Base-by-base conservation (phyloP, 1,140 invertebrate genomes). In the Aphis gossypii region DNA sequence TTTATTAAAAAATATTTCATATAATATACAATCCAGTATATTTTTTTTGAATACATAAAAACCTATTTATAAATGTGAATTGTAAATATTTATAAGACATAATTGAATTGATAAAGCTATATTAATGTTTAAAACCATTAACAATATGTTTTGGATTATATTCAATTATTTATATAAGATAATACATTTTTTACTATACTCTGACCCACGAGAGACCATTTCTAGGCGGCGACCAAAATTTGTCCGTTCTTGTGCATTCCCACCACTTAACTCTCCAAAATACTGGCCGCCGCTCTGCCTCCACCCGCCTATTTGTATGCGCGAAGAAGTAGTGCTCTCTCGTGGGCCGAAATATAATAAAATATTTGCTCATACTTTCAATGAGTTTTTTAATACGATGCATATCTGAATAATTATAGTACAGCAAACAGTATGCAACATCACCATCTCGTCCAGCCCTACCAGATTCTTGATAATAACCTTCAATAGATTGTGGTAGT, bases 391-490 rank as follows among this genome's bases (percentile, higher is more conserved):
- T 96, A 9, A 98, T 96, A 51, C 98, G 96, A 48, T 96, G 95
- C 94, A 98, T 97, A 95, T 99, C 99, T 4, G 95, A 94, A 94
- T 99, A 99, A 94, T 96, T 96, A 95, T 99, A 99, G 95, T 97
- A 99, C 0, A 99, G 95, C 94, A 99, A 96, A 95, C 99, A 99
- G 94, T 97, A 95, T 14, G 98, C 97, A 23, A 96, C 95, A 94
- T 97, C 96, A 1, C 98, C 98, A 96, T 99, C 99, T 93, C 99
- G 96, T 1, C 99, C 99, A 44, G 99, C 98, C 87, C 99, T 96
- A 30, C 99, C 99, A 88, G 98, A 97, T 96, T 99, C 99, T 95
- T 99, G 99, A 96, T 99, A 99, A 95, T 99, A 99, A 1, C 98
- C 98, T 96, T 99, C 99, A 94, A 99, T 97, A 35, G 98, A 99